A percentile compares a stretch with the other conserved stretches of the same genome.
Evolutionary conservation across 2,797 vertebrate species (phyloP).

Genomic region (Neosilurus hyrtlii): DNA sequence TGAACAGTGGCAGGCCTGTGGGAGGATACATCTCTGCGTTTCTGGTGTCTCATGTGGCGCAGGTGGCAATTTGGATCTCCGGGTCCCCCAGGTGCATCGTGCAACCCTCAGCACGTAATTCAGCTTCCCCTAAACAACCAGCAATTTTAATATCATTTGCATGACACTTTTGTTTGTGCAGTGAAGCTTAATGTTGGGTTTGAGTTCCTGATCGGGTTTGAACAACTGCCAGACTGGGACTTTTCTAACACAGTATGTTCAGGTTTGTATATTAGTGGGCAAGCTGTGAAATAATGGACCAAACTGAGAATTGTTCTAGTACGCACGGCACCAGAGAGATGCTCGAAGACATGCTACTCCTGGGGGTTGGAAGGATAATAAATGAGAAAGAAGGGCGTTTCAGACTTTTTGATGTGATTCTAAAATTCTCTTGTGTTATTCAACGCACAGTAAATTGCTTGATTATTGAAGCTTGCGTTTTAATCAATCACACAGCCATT

Average conservation of each 20-base stretch:
- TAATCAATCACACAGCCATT: conserved; percentile 24
- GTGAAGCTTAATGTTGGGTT: conserved; percentile 35
- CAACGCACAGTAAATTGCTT: conserved; percentile 25
- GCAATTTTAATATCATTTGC: conserved; percentile 49
- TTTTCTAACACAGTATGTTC: conserved; percentile 7
- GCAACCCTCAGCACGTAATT: conserved; percentile 25
- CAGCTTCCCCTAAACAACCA: conserved; percentile 30
- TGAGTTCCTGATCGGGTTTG: conserved; percentile 23
- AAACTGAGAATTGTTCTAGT: conserved; percentile 24
- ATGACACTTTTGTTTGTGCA: conserved; percentile 38
- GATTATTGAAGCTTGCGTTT: conserved; percentile 18
- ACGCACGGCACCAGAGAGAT: conserved; percentile 7
- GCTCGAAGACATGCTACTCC: background rate
- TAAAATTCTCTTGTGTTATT: conserved; percentile 31
- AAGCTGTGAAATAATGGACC: conserved; percentile 36
- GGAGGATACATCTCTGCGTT: conserved; percentile 33
- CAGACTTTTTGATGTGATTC: conserved; percentile 32
- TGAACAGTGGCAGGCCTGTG: conserved; percentile 27
- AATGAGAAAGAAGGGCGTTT: conserved; percentile 2
- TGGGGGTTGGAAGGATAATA: conserved; percentile 21
- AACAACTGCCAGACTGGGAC: conserved; percentile 5
- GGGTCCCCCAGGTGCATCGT: conserved; percentile 7
- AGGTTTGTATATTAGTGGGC: conserved; percentile 26
- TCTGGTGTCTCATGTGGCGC: conserved; percentile 36
- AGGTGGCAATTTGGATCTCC: conserved; percentile 44